phyloP scores from a whole-genome alignment of 2,888 invertebrate species.

The Vanessa cardui region DNA sequence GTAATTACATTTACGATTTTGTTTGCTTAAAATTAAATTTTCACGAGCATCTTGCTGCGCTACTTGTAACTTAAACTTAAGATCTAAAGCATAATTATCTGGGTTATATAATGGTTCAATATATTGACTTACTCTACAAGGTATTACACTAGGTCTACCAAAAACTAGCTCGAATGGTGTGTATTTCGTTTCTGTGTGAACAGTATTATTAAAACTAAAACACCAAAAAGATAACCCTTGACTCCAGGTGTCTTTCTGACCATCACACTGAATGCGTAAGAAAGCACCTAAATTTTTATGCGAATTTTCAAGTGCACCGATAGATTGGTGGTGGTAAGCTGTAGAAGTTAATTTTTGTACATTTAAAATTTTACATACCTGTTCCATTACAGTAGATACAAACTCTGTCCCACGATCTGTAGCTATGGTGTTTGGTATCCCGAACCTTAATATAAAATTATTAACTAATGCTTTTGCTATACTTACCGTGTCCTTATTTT shows the following conservation, averaged over 20 bases:
- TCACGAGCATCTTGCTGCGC: neutral
- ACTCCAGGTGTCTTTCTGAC: conserved; percentile 33
- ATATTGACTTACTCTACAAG: neutral
- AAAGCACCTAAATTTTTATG: conserved; percentile 18
- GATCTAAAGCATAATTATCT: neutral
- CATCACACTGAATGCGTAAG: conserved; percentile 23
- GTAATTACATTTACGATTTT: neutral
- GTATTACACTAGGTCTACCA: conserved; percentile 24
- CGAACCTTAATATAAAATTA: conserved; percentile 21
- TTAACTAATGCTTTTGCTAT: too few species aligned
- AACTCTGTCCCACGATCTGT: conserved; percentile 38
- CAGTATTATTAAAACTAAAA: conserved; percentile 37
- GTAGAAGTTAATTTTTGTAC: conserved; percentile 22
- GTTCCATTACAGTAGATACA: conserved; percentile 20
- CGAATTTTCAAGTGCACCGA: conserved; percentile 25
- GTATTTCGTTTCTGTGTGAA: conserved; percentile 36
- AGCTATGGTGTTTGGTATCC: conserved; percentile 33
- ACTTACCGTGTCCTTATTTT: conserved; percentile 19
- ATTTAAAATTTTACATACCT: conserved; percentile 26
- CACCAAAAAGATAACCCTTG: conserved; percentile 37
- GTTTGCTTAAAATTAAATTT: neutral
- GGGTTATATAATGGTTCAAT: neutral
- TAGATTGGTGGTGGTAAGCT: conserved; percentile 29
- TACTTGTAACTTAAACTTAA: neutral
- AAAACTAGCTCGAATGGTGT: conserved; percentile 38